Evolutionary conservation across 2,888 invertebrate species (phyloP).

Genomic region (Sussaba pulchella): DNA sequence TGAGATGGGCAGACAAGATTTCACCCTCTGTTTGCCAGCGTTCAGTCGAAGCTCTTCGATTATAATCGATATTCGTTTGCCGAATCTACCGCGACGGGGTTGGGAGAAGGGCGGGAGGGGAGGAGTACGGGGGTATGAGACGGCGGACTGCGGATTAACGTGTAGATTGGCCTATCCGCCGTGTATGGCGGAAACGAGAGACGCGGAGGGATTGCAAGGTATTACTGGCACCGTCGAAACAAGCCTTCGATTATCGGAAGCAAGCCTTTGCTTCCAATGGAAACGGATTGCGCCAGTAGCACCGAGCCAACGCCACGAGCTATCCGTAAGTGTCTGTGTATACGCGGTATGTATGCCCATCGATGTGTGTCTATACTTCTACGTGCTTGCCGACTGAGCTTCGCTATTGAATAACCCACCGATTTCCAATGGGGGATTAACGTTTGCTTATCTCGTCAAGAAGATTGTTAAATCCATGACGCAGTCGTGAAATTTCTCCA

Average conservation of each 20-base stretch:
- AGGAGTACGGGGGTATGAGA: background rate
- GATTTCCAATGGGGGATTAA: slow-evolving; percentile 39
- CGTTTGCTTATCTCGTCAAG: slow-evolving; percentile 34
- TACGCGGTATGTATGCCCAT: background rate
- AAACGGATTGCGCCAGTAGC: slow-evolving; percentile 58
- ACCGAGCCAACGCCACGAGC: too few relatives aligned
- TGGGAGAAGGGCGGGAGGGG: background rate
- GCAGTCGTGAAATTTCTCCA: background rate
- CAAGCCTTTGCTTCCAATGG: slow-evolving; percentile 58
- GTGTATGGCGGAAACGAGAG: slow-evolving; percentile 57
- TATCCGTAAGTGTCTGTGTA: slow-evolving; percentile 3
- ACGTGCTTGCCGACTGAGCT: slow-evolving; percentile 12
- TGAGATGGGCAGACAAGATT: slow-evolving; percentile 44
- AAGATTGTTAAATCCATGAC: slow-evolving; percentile 27
- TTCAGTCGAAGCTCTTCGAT: slow-evolving; percentile 55
- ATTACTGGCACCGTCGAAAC: slow-evolving; percentile 63
- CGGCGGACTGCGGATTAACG: slow-evolving; percentile 63
- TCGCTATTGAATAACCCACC: slow-evolving; percentile 45
- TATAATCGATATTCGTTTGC: slow-evolving; percentile 67
- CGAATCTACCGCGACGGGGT: slow-evolving; percentile 40
- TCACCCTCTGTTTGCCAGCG: slow-evolving; percentile 57
- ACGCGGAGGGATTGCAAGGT: slow-evolving; percentile 51
- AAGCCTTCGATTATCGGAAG: slow-evolving; percentile 65
- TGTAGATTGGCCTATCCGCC: slow-evolving; percentile 59
- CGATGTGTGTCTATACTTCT: background rate